Evolutionary conservation across 2,797 vertebrate genomes (phyloP).

Genomic region (Macrochelys suwanniensis): DNA sequence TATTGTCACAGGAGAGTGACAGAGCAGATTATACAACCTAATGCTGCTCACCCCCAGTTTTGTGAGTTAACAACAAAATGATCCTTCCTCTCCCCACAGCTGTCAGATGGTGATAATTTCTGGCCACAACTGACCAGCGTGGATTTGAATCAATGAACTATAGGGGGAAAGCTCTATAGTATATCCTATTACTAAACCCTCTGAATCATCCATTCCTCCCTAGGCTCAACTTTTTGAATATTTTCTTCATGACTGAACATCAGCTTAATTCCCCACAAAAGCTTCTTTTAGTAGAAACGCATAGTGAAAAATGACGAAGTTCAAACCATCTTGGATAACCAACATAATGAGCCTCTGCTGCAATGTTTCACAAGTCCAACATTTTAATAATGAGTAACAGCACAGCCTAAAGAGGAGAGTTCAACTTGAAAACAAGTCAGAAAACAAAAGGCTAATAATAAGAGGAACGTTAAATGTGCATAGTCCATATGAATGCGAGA

Average conservation of each 20-base stretch:
- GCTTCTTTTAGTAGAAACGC: constrained; percentile 11
- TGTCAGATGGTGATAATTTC: constrained; percentile 55
- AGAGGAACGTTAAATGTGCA: constrained; percentile 52
- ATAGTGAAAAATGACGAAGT: constrained; percentile 48
- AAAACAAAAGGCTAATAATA: constrained; percentile 61
- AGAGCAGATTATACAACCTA: constrained; percentile 9
- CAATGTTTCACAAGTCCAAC: constrained; percentile 72
- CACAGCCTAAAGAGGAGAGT: constrained; percentile 57
- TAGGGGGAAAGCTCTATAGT: constrained; percentile 5
- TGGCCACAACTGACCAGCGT: not conserved
- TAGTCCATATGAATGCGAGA: constrained; percentile 71
- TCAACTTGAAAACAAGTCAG: constrained; percentile 52
- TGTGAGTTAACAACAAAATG: constrained; percentile 29
- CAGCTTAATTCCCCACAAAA: not conserved
- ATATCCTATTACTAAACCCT: not conserved
- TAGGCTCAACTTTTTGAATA: not conserved
- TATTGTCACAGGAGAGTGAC: not conserved
- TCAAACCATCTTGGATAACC: constrained; percentile 66
- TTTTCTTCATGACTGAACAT: not conserved
- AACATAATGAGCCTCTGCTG: constrained; percentile 65
- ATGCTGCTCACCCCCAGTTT: not conserved
- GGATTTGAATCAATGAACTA: constrained; percentile 33
- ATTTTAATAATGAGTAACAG: constrained; percentile 65
- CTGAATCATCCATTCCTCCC: constrained; percentile 20
- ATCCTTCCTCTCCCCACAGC: not conserved